Conservation (phyloP, 2,113 vertebrate genomes). For the Oostethus manadensis region DNA sequence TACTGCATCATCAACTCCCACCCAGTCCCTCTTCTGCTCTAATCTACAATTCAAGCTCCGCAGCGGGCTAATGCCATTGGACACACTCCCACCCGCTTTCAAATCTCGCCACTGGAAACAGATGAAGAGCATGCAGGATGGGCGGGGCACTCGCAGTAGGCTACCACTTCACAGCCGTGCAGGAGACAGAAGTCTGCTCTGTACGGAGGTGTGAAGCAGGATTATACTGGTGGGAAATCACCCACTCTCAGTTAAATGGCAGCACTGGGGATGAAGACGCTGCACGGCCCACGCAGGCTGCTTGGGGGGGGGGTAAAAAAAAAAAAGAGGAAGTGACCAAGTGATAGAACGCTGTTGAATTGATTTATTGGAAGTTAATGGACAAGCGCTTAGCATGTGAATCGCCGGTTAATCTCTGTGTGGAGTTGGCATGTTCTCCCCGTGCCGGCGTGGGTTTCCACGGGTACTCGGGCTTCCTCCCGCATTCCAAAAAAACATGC, state of each 20-base stretch:
- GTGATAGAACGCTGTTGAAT: slow-evolving; percentile 28
- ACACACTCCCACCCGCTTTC: slow-evolving; percentile 63
- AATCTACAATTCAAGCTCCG: slow-evolving; percentile 60
- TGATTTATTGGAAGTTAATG: slow-evolving; percentile 11
- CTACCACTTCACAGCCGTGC: slow-evolving; percentile 26
- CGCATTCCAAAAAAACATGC: too few relatives aligned
- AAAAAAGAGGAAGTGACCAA: slow-evolving; percentile 35
- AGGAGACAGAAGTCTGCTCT: slow-evolving; percentile 29
- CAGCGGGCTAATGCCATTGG: slow-evolving; percentile 70
- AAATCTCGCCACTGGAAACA: slow-evolving; percentile 60
- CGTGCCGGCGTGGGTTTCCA: too few relatives aligned
- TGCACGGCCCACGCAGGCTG: slow-evolving; percentile 41
- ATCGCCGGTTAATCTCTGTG: too few relatives aligned
- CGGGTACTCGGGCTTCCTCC: too few relatives aligned
- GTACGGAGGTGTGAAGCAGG: slow-evolving; percentile 53
- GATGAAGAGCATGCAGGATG: slow-evolving; percentile 47
- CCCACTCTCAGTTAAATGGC: slow-evolving; percentile 40
- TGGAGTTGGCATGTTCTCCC: too few relatives aligned
- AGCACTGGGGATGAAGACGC: slow-evolving; percentile 35
- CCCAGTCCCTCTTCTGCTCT: slow-evolving; percentile 43
- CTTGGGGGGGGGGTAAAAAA: slow-evolving; percentile 21
- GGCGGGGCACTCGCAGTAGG: slow-evolving; percentile 43
- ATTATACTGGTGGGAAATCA: slow-evolving; percentile 55
- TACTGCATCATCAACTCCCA: slow-evolving; percentile 52
- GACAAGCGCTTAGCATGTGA: too few relatives aligned